Evolutionary conservation across 35 echinoderm and acorn worm genomes (phyloP).

Genomic region (Amphiura filiformis): DNA sequence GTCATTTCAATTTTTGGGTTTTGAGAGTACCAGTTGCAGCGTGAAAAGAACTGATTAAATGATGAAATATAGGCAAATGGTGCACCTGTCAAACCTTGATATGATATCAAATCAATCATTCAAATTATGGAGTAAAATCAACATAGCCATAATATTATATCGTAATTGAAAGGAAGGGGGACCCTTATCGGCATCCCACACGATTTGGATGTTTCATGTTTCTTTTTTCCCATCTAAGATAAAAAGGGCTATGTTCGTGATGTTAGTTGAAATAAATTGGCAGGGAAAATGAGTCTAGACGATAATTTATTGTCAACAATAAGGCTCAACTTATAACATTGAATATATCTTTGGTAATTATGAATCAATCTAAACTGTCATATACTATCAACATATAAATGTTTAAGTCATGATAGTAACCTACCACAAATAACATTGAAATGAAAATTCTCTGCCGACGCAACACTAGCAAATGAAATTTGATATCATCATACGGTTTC

Average conservation of each 20-base stretch:
- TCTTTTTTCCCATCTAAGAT: not conserved
- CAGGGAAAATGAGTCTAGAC: not conserved
- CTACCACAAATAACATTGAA: no score
- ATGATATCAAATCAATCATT: not conserved
- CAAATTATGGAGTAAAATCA: not conserved
- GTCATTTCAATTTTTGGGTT: not conserved
- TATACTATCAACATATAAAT: not conserved
- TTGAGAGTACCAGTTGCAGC: not conserved
- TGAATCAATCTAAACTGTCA: not conserved
- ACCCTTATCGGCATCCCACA: not conserved
- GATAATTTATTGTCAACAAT: not conserved
- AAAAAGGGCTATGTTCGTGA: not conserved
- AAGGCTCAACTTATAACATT: not conserved
- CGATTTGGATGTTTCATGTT: not conserved
- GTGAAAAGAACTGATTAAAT: not conserved
- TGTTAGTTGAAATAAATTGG: not conserved
- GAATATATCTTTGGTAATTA: not conserved
- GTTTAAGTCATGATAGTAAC: not conserved
- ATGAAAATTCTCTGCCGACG: no score
- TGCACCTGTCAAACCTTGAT: not conserved
- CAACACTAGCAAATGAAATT: no score
- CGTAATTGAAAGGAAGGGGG: not conserved
- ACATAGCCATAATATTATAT: not conserved
- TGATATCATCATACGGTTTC: no score
- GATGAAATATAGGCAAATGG: not conserved